Conservation (phyloP, 2,113 vertebrate species). For the Ardeotis arabs region DNA sequence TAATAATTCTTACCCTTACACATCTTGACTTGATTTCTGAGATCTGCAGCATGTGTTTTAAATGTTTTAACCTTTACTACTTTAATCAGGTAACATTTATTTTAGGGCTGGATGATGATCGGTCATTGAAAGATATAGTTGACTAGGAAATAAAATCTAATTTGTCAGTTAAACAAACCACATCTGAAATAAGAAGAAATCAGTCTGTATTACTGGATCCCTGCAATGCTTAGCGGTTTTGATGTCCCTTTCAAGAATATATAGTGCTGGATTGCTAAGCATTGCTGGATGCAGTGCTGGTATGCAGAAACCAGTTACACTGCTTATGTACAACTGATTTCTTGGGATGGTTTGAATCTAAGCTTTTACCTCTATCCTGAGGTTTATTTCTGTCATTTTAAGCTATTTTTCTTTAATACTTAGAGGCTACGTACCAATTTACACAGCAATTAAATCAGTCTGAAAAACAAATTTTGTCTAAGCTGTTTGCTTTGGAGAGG, state of each 20-base stretch:
- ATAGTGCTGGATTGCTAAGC: neutral
- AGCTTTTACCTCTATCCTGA: neutral
- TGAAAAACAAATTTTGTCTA: neutral
- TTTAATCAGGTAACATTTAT: conserved; percentile 81
- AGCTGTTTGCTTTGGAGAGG: neutral
- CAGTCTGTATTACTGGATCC: conserved; percentile 25
- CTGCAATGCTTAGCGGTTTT: conserved; percentile 32
- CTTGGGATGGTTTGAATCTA: neutral
- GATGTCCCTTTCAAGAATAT: neutral
- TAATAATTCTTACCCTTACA: conserved; percentile 81
- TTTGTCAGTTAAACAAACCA: conserved; percentile 69
- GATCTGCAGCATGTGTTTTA: conserved; percentile 78
- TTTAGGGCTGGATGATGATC: conserved; percentile 73
- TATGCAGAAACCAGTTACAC: neutral
- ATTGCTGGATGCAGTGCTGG: neutral
- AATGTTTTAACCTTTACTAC: conserved; percentile 79
- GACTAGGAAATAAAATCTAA: conserved; percentile 70
- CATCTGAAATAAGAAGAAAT: conserved; percentile 60
- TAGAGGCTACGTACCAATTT: neutral
- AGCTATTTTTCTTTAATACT: conserved; percentile 31
- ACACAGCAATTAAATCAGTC: neutral
- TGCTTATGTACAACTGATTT: neutral
- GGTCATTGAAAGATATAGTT: conserved; percentile 73
- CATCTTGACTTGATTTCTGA: conserved; percentile 82
- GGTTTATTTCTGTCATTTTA: conserved; percentile 36